Percentiles rank a stretch among this genome's conserved stretches.
These are phyloP conservation scores for Ostrea denselamellosa DNA, from an alignment of 1,140 invertebrate genomes.

Conservation along the genomic window DNA sequence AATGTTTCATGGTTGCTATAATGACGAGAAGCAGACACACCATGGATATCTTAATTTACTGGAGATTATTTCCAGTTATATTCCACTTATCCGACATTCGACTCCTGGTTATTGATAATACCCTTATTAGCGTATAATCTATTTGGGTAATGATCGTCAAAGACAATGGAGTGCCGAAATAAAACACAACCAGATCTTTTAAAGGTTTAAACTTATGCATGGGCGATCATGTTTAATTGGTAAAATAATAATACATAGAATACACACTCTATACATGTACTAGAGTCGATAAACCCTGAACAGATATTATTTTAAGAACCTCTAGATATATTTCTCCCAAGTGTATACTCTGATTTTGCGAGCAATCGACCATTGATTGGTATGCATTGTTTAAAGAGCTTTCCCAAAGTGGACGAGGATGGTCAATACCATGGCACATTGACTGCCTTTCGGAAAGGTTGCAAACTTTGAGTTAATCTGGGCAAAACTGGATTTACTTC, in stretches of 20 bases:
- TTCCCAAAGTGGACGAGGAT: not conserved
- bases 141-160: constrained; percentile 7
- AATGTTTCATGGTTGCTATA: not conserved
- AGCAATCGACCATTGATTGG: constrained; percentile 24
- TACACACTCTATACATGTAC: not conserved
- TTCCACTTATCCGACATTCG: not conserved
- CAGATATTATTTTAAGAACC: not conserved
- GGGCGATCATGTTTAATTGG: not conserved
- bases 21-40: not conserved
- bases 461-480: not conserved
- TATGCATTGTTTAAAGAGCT: not conserved
- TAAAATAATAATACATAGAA: constrained; percentile 11
- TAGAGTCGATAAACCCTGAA: constrained; percentile 4
- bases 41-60: not conserved
- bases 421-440: not conserved
- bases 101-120: not conserved
- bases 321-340: constrained; percentile 17
- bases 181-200: not conserved
- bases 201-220: not conserved
- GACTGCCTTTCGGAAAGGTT: not conserved
- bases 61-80: not conserved
- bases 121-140: constrained; percentile 12
- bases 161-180: constrained; percentile 1
- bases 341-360: constrained; percentile 25
- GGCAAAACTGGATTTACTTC: not conserved